Evolutionary conservation across 2,797 vertebrate genomes (phyloP).

Genomic region (Molothrus aeneus): DNA sequence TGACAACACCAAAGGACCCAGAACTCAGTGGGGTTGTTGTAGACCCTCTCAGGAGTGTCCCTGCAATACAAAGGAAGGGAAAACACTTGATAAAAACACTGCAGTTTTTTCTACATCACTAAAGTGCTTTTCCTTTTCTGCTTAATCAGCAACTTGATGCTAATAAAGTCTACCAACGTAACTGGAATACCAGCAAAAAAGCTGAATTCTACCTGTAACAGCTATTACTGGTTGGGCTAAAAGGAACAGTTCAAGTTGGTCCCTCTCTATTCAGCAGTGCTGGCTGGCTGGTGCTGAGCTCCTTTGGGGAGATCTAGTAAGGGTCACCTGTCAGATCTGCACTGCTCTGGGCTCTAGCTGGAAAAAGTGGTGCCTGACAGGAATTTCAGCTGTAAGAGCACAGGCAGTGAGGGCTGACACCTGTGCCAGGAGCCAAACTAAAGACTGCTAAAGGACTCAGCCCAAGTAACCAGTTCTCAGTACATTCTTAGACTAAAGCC

Average conservation of each 20-base stretch:
- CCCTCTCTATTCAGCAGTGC: too few relatives aligned
- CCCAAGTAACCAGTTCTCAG: background rate
- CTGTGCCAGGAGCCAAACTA: background rate
- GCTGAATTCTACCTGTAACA: too few relatives aligned
- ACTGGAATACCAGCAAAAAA: background rate
- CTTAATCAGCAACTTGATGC: background rate
- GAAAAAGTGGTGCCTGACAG: background rate
- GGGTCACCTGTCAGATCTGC: background rate
- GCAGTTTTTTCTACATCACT: background rate
- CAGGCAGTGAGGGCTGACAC: background rate
- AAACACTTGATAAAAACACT: background rate
- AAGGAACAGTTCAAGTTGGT: too few relatives aligned
- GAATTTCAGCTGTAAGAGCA: background rate
- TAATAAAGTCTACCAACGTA: background rate
- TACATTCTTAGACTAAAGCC: background rate
- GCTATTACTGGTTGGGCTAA: too few relatives aligned
- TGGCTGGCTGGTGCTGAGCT: background rate
- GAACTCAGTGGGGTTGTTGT: background rate
- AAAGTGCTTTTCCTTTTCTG: background rate
- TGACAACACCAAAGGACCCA: background rate
- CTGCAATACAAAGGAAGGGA: accelerated
- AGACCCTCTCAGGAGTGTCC: background rate
- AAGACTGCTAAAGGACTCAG: background rate
- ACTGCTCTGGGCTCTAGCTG: background rate
- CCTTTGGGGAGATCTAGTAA: background rate